Evolutionary conservation across 2,888 invertebrate genomes (phyloP), one percentile per base, ranked within the genome.

Genomic region (Dolichopus griseipennis): DNA sequence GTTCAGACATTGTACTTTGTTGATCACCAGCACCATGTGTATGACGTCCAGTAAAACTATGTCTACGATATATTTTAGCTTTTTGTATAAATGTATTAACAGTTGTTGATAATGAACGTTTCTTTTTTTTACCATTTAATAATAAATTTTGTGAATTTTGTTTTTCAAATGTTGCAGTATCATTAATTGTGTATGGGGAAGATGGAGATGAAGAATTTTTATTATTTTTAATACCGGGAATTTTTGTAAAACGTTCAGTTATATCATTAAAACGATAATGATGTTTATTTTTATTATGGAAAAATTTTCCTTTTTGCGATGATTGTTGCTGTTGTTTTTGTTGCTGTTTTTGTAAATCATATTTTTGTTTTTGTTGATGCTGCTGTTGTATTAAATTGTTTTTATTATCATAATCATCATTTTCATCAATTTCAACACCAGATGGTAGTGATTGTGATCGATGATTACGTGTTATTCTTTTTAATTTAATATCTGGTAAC

Each of bases 61-160:
- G 87, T 64, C 81, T 78, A 43, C 79, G 75, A 71, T 79, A 80
- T 0, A 76, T 76, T 77, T 92, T 90, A 0, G 93, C 93, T 82
- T 93, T 93, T 78, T 92, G 92, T 73, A 94, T 82, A 71, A 94
- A 87, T 27, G 91, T 92, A 1, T 92, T 92, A 81, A 94, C 89
- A 0, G 93, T 93, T 0, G 92, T 89, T 0, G 92, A 91, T 67
- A 94, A 83, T 7, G 89, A 88, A 73, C 90, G 90, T 76, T 91
- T 91, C 77, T 91, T 91, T 78, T 91, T 92, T 81, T 91, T 91
- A n/a, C 12, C 10, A 43, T 27, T 34, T 18, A 52, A 18, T 9
- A 52, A 18, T 15, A 52, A 12, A n/a, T 52, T 27, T 52, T 52
- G 52, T 52, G 15, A 15, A 12, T 52, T 9, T 52, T 52, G 52